phyloP scores from a whole-genome alignment of 2,888 invertebrate genomes.

The Andrena hattorfiana region DNA sequence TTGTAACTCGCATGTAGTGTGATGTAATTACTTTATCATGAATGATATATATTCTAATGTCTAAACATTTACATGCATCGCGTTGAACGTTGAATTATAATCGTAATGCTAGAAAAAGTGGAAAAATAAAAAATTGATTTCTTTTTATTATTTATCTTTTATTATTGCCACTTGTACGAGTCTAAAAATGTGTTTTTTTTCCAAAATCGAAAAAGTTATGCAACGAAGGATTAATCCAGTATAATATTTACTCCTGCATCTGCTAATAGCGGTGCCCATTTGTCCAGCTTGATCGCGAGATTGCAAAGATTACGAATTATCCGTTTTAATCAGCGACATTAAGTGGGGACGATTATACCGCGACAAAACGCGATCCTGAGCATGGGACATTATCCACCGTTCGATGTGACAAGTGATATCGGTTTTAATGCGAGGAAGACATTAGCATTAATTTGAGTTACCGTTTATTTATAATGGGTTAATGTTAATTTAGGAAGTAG shows the following conservation, averaged over 20 bases:
- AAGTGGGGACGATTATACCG: slow-evolving; percentile 40
- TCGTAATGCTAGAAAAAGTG: too few relatives aligned
- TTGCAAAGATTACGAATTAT: slow-evolving; percentile 18
- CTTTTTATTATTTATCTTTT: too few relatives aligned
- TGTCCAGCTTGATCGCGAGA: not conserved
- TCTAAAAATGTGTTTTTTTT: too few relatives aligned
- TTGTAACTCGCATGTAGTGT: too few relatives aligned
- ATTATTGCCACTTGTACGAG: too few relatives aligned
- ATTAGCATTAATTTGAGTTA: slow-evolving; percentile 83
- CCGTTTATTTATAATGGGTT: slow-evolving; percentile 82
- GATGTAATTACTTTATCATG: too few relatives aligned
- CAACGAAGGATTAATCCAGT: not conserved
- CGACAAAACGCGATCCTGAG: slow-evolving; percentile 36
- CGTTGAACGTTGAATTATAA: too few relatives aligned
- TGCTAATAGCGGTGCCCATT: not conserved
- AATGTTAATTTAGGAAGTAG: slow-evolving; percentile 82
- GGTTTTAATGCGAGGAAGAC: slow-evolving; percentile 78
- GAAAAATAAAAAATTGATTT: too few relatives aligned
- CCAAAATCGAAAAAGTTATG: too few relatives aligned
- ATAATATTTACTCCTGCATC: not conserved
- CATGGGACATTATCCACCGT: slow-evolving; percentile 49
- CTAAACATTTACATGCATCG: too few relatives aligned
- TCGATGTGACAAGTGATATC: slow-evolving; percentile 68
- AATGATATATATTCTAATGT: too few relatives aligned
- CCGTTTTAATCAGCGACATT: slow-evolving; percentile 22